These are phyloP conservation scores for Actinemys pallida DNA, from an alignment of 2,113 vertebrate species.

Conservation along the genomic window DNA sequence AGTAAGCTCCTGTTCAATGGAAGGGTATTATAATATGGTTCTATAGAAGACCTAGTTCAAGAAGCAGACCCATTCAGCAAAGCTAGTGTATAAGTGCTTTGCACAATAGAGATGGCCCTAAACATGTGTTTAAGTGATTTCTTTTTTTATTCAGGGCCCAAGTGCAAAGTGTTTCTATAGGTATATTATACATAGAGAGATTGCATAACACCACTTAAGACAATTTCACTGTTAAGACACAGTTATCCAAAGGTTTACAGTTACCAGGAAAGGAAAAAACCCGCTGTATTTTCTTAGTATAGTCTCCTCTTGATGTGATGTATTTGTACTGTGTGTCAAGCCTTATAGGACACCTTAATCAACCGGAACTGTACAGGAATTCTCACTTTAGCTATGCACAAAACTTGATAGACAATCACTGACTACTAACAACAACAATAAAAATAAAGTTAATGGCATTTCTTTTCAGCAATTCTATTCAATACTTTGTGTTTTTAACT, in stretches of 20 bases:
- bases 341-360: not conserved
- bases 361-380: not conserved
- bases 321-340: not conserved
- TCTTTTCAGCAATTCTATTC: not conserved
- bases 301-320: not conserved
- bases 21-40: not conserved
- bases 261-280: not conserved
- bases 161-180: not conserved
- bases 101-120: accelerated
- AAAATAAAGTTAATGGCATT: not conserved
- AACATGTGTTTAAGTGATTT: not conserved
- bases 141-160: not conserved
- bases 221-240: not conserved
- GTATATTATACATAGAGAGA: not conserved
- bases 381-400: not conserved
- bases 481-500: not conserved
- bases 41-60: not conserved
- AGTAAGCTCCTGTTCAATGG: not conserved
- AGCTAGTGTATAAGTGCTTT: not conserved
- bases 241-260: not conserved
- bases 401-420: not conserved
- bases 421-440: not conserved
- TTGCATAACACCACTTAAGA: accelerated
- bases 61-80: not conserved
- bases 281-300: not conserved